Conservation (phyloP, 2,797 vertebrate species). For the Galago senegalensis region DNA sequence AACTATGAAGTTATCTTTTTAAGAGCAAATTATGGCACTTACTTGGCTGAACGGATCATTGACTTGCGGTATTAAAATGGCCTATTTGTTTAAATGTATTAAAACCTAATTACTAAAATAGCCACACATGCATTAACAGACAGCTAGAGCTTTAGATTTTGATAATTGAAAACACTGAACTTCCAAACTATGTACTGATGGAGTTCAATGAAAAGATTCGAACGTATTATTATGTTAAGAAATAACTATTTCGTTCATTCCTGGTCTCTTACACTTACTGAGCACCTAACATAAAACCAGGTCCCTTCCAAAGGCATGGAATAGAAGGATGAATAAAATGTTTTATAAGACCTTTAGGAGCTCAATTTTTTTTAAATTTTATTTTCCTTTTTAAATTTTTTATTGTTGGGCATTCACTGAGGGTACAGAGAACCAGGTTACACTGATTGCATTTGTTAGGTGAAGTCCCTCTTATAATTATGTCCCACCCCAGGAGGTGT, state of each 20-base stretch:
- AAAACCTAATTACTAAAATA: conserved; percentile 75
- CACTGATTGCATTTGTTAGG: no score
- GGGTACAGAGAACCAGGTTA: no score
- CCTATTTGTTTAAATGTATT: conserved; percentile 76
- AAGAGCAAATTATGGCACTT: conserved; percentile 83
- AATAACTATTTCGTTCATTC: background rate
- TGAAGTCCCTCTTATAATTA: no score
- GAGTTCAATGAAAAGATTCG: conserved; percentile 23
- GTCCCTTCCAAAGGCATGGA: background rate
- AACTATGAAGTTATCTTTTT: conserved; percentile 78
- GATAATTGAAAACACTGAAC: conserved; percentile 46
- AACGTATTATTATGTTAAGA: background rate
- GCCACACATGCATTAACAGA: conserved; percentile 3
- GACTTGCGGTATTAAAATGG: conserved; percentile 82
- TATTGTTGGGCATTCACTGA: no score
- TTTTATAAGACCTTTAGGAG: background rate
- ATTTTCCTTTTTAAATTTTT: no score
- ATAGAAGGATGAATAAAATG: background rate
- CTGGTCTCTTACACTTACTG: fast-evolving
- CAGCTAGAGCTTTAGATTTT: conserved; percentile 43
- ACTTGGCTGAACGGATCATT: conserved; percentile 79
- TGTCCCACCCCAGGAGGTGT: no score
- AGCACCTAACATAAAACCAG: background rate
- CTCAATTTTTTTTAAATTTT: background rate
- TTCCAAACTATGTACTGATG: conserved; percentile 26